Conservation (phyloP, 2,888 invertebrate species). For the Isotomurus palustris region DNA sequence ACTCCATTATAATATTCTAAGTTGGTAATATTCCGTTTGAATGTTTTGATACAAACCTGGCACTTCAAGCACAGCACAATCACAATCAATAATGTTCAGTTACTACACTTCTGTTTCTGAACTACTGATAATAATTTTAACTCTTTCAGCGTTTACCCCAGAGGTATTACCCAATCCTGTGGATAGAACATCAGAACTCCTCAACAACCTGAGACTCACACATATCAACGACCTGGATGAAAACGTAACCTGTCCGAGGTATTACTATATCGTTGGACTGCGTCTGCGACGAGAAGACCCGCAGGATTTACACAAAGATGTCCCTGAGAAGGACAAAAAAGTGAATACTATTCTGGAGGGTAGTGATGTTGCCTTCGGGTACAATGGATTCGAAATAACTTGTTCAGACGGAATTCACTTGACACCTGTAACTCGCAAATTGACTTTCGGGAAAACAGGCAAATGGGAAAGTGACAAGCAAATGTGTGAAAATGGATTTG, state of each 20-base stretch:
- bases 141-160: background rate
- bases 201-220: slow-evolving; percentile 4
- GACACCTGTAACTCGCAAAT: background rate
- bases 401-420: background rate
- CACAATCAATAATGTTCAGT: no score
- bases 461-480: background rate
- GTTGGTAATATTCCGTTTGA: no score
- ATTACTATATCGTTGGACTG: background rate
- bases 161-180: background rate
- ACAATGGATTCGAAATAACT: background rate
- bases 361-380: no score
- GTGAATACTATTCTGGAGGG: background rate
- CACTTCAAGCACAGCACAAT: no score
- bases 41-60: no score
- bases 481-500: background rate
- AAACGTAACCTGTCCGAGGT: background rate
- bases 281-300: background rate
- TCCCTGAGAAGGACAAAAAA: background rate
- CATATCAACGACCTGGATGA: background rate
- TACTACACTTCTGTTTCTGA: no score
- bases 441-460: background rate
- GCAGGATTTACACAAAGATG: background rate
- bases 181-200: background rate
- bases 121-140: no score
- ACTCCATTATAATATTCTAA: no score